These are phyloP conservation scores for Takifugu rubripes DNA, from an alignment of 2,797 vertebrate species.

Conservation along the genomic window DNA sequence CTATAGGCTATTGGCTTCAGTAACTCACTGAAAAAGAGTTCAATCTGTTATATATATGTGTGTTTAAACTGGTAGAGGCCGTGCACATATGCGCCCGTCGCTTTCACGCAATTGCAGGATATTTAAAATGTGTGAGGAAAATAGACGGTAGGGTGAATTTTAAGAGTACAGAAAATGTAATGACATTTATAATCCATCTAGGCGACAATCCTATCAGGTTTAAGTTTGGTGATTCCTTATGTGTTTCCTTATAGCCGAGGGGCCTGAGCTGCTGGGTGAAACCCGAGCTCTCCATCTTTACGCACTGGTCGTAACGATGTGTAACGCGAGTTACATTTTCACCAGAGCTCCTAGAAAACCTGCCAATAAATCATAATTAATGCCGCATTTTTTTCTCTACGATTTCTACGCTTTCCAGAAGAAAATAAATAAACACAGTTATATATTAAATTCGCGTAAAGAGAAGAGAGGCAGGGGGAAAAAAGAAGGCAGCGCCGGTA, in stretches of 20 bases:
- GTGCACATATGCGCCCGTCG: neutral
- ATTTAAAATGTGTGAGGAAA: neutral
- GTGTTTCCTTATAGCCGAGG: neutral
- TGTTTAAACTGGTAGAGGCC: neutral
- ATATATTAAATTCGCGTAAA: neutral
- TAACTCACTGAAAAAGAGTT: neutral
- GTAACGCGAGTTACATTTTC: neutral
- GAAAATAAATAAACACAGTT: neutral
- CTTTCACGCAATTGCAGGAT: no score
- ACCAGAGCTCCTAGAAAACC: neutral
- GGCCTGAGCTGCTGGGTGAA: constrained; percentile 2
- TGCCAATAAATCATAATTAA: constrained; percentile 1
- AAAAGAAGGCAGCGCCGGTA: constrained; percentile 9
- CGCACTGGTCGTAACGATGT: constrained; percentile 27
- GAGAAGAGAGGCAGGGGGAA: constrained; percentile 9
- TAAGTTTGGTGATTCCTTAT: neutral
- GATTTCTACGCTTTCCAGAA: neutral
- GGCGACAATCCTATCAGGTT: no score
- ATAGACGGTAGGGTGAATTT: no score
- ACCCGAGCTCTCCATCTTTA: constrained; percentile 36
- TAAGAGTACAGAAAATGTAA: no score
- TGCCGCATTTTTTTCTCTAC: neutral
- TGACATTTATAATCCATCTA: no score
- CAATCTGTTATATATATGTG: neutral
- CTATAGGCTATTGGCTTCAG: neutral